Evolutionary conservation across 2,888 invertebrate species (phyloP).

Genomic region (Agonopterix arenella): DNA sequence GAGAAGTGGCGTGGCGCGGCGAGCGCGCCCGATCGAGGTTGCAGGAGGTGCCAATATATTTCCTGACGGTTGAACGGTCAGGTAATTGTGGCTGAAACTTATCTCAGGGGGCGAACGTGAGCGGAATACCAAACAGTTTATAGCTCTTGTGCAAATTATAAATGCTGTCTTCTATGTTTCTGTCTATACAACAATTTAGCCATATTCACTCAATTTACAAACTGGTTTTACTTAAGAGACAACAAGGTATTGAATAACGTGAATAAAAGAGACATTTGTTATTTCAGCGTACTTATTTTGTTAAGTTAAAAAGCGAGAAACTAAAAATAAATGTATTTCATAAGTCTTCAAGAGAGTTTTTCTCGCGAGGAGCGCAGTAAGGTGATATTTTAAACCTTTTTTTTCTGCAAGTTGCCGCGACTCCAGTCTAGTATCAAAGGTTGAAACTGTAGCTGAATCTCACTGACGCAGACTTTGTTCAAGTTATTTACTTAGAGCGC

Average conservation of each 20-base stretch:
- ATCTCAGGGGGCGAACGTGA: slow-evolving; percentile 67
- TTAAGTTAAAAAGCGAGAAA: background rate
- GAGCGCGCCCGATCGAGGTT: slow-evolving; percentile 27
- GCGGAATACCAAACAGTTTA: slow-evolving; percentile 55
- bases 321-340: slow-evolving; percentile 3
- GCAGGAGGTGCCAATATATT: slow-evolving; percentile 73
- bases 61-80: slow-evolving; percentile 71
- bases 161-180: slow-evolving; percentile 39
- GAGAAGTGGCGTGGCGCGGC: slow-evolving; percentile 13
- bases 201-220: background rate
- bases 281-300: slow-evolving; percentile 2
- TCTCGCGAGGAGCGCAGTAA: background rate
- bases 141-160: slow-evolving; percentile 58
- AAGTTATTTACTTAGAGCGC: slow-evolving; percentile 63
- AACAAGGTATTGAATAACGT: background rate
- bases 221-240: background rate
- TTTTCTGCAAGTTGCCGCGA: slow-evolving; percentile 23
- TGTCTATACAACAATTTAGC: slow-evolving; percentile 8
- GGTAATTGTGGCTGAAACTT: slow-evolving; percentile 74
- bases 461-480: slow-evolving; percentile 60
- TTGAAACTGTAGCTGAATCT: slow-evolving; percentile 43
- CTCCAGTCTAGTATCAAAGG: slow-evolving; percentile 47
- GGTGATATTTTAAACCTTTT: slow-evolving; percentile 3
- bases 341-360: slow-evolving; percentile 6
- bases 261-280: slow-evolving; percentile 5